Base-by-base conservation (phyloP, 2,113 vertebrate species). In the Ardeotis arabs region DNA sequence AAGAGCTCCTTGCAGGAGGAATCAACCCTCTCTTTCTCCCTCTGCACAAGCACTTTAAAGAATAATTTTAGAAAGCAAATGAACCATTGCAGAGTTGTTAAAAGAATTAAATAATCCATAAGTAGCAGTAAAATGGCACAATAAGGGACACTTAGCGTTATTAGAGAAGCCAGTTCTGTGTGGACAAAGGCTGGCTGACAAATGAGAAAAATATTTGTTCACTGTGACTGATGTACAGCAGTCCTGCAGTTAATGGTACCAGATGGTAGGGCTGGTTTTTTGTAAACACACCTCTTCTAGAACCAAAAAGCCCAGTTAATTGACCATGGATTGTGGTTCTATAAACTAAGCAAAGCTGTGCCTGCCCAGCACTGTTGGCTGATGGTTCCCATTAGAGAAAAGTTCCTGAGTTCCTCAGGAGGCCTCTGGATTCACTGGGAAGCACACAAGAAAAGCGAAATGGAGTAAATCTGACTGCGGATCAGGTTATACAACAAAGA, bases 91-190 rank as follows among this genome's bases (percentile, higher is more conserved):
- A 84, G 50, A 91, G 49, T 56, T 31, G 66, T 89, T 91, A 72
- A 94, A 96, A 92, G 31, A 93, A 95, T 82, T 93, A 93, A 95
- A 95, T 91, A 93, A 95, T 92, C 73, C 80, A 73, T 89, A 95
- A 87, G 81, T 53, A 87, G 41, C 45, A 78, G 74, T 87, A 69
- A 94, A 95, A 95, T 33, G 33, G 62, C 56, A 69, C 91, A 84
- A 69, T 67, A 85, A 91, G 39, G 84, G 87, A 69, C 55, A 33
- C 21, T 53, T 84, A 53, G 31, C 27, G 53, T 39, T 93, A 87
- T 94, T 89, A 79, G 77, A 84, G 85, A 89, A 95, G 56, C 82
- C 66, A 87, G 64, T 58, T 82, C 15, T 62, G 27, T 93, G 84
- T 79, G 66, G 74, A 89, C 73, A 82, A 69, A 93, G 39, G 56